Evolutionary conservation across 2,888 invertebrate species (phyloP).

Genomic region (Dysmachus trigonus): DNA sequence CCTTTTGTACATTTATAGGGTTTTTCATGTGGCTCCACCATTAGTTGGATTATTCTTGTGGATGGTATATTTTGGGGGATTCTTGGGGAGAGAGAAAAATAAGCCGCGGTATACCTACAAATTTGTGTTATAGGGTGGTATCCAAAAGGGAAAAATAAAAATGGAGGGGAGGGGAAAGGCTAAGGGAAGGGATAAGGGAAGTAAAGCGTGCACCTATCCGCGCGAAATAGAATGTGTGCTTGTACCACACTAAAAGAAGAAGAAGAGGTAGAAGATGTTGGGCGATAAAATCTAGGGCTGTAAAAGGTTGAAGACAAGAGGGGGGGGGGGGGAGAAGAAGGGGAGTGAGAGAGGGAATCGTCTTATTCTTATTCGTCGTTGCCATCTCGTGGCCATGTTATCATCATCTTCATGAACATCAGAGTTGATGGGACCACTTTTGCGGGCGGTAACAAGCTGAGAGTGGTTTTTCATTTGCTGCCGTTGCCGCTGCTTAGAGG

Average conservation of each 20-base stretch:
- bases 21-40: conserved; percentile 35
- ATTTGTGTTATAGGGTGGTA: not conserved
- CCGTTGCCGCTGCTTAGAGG: not conserved
- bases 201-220: not conserved
- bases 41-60: conserved; percentile 22
- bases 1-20: not conserved
- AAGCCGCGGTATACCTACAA: not conserved
- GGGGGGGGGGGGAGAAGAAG: no score
- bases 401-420: conserved; percentile 31
- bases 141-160: not conserved
- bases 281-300: not conserved
- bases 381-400: not conserved
- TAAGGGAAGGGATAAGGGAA: not conserved
- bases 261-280: not conserved
- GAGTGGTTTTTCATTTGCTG: conserved; percentile 41
- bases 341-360: not conserved
- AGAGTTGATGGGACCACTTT: conserved; percentile 22
- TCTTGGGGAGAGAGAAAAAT: not conserved
- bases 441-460: conserved; percentile 42
- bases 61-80: not conserved
- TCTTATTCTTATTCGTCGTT: conserved; percentile 38
- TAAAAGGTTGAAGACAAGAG: no score
- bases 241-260: not conserved
- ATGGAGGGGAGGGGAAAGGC: not conserved
- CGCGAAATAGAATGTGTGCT: not conserved